A percentile compares a stretch with the other conserved stretches of the same genome.
phyloP scores from a whole-genome alignment of 1,140 invertebrate species.

The Ceratosolen fusciceps region DNA sequence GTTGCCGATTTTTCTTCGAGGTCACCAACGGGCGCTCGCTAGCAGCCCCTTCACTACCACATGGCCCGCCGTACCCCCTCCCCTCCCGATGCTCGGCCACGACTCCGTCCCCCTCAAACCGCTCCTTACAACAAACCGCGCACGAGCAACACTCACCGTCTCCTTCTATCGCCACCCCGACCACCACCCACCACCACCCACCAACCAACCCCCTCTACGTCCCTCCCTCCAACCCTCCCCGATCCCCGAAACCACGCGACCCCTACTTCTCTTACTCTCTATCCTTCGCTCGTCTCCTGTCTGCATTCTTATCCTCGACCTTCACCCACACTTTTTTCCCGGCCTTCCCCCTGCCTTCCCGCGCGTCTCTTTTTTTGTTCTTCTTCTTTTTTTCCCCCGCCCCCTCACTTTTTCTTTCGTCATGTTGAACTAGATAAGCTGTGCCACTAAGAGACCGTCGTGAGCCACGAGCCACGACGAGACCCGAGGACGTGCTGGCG shows the following conservation, averaged over 20 bases:
- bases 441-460: constrained; percentile 2
- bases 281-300: constrained; percentile 1
- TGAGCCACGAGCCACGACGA: too few relatives aligned
- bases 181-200: too few relatives aligned
- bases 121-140: constrained; percentile 28
- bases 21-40: constrained; percentile 37
- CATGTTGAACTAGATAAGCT: constrained; percentile 7
- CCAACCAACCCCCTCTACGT: too few relatives aligned
- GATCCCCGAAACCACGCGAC: too few relatives aligned
- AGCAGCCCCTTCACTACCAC: constrained; percentile 59
- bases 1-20: constrained; percentile 47
- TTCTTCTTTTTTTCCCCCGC: background rate
- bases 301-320: constrained; percentile 32
- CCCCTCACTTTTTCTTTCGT: constrained; percentile 13
- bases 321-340: constrained; percentile 31
- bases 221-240: too few relatives aligned
- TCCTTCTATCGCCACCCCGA: too few relatives aligned
- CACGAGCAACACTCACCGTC: constrained; percentile 31
- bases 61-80: constrained; percentile 44
- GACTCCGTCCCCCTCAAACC: background rate
- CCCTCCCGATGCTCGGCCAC: constrained; percentile 24
- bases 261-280: constrained; percentile 36
- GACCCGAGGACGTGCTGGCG: too few relatives aligned
- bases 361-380: background rate
- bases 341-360: background rate